Conservation (phyloP, 1,140 invertebrate species). For the Habropoda laboriosa region DNA sequence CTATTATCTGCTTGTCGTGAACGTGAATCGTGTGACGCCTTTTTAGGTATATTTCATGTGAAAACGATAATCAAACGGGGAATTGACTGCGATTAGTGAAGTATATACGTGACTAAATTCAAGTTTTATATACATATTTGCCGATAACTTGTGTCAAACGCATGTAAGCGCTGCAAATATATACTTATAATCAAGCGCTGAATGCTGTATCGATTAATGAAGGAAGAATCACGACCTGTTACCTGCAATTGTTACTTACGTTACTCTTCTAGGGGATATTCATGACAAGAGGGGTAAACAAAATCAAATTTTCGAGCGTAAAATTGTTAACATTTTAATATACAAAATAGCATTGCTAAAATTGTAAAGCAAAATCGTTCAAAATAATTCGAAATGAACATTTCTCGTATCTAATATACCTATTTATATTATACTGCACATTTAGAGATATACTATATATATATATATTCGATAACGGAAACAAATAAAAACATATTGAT, state of each 20-base stretch:
- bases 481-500: constrained; percentile 3
- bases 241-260: neutral
- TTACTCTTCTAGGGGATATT: neutral
- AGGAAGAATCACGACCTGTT: neutral
- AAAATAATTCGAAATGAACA: neutral
- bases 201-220: neutral
- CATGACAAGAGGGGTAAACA: neutral
- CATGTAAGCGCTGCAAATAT: neutral
- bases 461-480: neutral
- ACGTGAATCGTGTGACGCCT: neutral
- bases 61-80: neutral
- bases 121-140: neutral
- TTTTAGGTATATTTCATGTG: neutral
- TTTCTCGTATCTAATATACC: neutral
- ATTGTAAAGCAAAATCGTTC: neutral
- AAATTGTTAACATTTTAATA: neutral
- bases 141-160: neutral
- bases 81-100: neutral
- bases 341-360: constrained; percentile 2
- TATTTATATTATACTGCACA: constrained; percentile 18
- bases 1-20: neutral
- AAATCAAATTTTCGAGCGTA: neutral
- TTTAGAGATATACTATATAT: neutral
- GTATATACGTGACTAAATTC: neutral
- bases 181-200: neutral